Evolutionary conservation across 2,888 invertebrate genomes (phyloP).

Genomic region (Fragum fragum): DNA sequence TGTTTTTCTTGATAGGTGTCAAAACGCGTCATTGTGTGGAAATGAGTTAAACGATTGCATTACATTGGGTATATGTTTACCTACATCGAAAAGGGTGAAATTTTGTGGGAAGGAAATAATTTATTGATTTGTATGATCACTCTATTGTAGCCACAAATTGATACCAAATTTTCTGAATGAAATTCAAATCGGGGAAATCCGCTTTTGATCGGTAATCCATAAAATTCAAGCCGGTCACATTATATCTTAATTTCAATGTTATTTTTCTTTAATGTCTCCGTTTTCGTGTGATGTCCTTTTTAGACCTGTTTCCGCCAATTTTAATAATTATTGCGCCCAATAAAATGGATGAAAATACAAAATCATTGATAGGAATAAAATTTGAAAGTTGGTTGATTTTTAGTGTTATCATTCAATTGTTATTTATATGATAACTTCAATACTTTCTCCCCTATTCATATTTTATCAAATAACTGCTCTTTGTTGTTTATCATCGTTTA

Average conservation of each 20-base stretch:
- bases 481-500: conserved; percentile 1
- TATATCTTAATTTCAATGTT: conserved; percentile 51
- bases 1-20: no score
- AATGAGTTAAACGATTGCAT: no score
- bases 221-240: conserved; percentile 56
- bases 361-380: conserved; percentile 30
- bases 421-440: conserved; percentile 21
- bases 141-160: conserved; percentile 27
- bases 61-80: no score
- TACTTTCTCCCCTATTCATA: conserved; percentile 8
- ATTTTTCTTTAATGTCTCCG: conserved; percentile 27
- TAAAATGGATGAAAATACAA: conserved; percentile 33
- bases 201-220: conserved; percentile 56
- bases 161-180: conserved; percentile 24
- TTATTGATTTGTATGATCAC: conserved; percentile 31
- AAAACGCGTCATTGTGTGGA: no score
- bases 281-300: conserved; percentile 30
- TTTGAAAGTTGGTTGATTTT: conserved; percentile 29
- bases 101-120: conserved; percentile 21
- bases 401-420: conserved; percentile 28
- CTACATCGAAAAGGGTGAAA: conserved; percentile 4
- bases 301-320: conserved; percentile 27
- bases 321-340: conserved; percentile 36
- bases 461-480: conserved; percentile 12
- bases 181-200: conserved; percentile 28